Base-by-base conservation (phyloP, 2,797 vertebrate genomes). In the Lacerta agilis region DNA sequence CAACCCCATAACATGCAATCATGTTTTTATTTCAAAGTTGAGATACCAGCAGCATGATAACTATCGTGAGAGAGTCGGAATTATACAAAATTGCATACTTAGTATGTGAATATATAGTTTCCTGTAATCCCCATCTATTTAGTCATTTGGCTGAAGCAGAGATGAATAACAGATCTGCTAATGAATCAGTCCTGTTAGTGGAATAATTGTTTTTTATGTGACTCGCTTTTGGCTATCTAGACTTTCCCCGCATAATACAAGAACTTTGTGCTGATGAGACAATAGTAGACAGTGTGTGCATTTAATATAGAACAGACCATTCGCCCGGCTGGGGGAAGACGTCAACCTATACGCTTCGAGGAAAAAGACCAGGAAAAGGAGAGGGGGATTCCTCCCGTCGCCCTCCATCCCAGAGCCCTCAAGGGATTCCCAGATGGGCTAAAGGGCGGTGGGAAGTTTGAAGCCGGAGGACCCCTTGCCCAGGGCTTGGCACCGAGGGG, bases 211-310 rank as follows among this genome's bases (percentile, higher is more conserved):
- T 88, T 73, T 55, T 83, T 29, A 84, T 82, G 89, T 92, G 95
- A 95, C 94, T 96, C 94, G 94, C 93, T 91, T 86, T 86, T 64
- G 87, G 91, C 94, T 94, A 93, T 92, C 91, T 91, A 94, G 93
- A 95, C 96, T 96, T 92, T 95, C 89, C 96, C 97, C 93, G 96
- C 96, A 95, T 95, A 95, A 84, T 94, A 90, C 95, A 96, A 96
- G 97, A 98, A 98, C 98, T 98, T 98, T 97, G 97, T 96, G 96
- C 97, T 96, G 97, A 97, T 97, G 97, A 98, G 97, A 98, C 98
- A 98, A 98, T 97, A 97, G 97, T 97, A 95, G 95, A 97, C 94
- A 97, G 93, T 93, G 93, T 92, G 97, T 96, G 97, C 96, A 97
- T 97, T 97, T 97, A 97, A 97, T 97, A 96, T 95, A 96, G 97